Evolutionary conservation across 53 echinoderm and acorn worm species (phyloP).

Genomic region (Paracentrotus lividus): DNA sequence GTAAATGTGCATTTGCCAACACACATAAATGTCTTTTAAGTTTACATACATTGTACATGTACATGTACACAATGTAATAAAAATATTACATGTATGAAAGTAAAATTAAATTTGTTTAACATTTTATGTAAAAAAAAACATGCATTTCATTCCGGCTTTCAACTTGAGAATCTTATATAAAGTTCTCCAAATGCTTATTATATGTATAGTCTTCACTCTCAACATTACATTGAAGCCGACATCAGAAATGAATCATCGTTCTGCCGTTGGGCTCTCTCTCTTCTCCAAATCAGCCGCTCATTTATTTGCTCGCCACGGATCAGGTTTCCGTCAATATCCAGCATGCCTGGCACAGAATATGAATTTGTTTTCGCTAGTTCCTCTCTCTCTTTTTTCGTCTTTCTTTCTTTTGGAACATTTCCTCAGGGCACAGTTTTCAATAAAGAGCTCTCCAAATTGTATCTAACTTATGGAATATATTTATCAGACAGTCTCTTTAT

Average conservation of each 20-base stretch:
- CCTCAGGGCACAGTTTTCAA: slow-evolving; percentile 9
- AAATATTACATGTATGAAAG: too few relatives aligned
- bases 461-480: not conserved
- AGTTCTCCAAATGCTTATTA: not conserved
- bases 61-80: not conserved
- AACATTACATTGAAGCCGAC: not conserved
- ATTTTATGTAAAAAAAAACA: too few relatives aligned
- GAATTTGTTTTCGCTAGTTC: not conserved
- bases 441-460: not conserved
- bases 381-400: not conserved
- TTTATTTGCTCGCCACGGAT: slow-evolving; percentile 38
- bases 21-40: not conserved
- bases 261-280: not conserved
- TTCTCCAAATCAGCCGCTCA: slow-evolving; percentile 33
- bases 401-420: not conserved
- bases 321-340: slow-evolving; percentile 34
- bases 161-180: too few relatives aligned
- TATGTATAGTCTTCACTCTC: not conserved
- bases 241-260: slow-evolving; percentile 8
- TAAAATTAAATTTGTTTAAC: too few relatives aligned
- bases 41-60: not conserved
- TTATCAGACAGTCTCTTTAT: not conserved
- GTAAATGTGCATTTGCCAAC: not conserved
- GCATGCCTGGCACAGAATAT: not conserved
- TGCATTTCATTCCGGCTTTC: too few relatives aligned